A percentile compares a stretch with the other conserved stretches of the same genome.
These are phyloP conservation scores for Silvanus unidentatus DNA, from an alignment of 2,888 invertebrate species.

Conservation along the genomic window DNA sequence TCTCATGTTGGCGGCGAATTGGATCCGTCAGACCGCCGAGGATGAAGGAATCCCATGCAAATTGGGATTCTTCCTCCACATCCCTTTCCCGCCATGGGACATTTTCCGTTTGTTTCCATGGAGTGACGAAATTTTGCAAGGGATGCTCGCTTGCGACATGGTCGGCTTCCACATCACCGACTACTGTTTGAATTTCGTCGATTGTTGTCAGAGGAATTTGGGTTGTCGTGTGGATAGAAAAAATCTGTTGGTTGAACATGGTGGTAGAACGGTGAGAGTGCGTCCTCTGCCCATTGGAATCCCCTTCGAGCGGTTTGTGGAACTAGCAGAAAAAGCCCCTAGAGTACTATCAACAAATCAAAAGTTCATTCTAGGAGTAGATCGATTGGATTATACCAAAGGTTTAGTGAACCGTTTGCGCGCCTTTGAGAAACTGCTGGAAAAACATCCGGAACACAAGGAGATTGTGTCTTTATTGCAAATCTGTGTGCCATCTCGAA, in stretches of 20 bases:
- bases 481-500: conserved; percentile 82
- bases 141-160: conserved; percentile 88
- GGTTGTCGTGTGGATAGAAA: conserved; percentile 86
- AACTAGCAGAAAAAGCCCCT: conserved; percentile 65
- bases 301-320: conserved; percentile 79
- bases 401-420: conserved; percentile 77
- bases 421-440: conserved; percentile 75
- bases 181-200: conserved; percentile 86
- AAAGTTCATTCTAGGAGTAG: conserved; percentile 81
- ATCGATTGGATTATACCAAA: conserved; percentile 86
- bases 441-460: conserved; percentile 79
- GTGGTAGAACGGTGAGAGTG: conserved; percentile 77
- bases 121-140: conserved; percentile 91
- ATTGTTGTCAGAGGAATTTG: conserved; percentile 80
- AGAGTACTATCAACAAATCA: conserved; percentile 63
- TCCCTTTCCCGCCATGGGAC: conserved; percentile 93
- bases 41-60: conserved; percentile 71
- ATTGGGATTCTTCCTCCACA: conserved; percentile 89
- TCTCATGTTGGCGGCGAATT: conserved; percentile 86
- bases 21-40: conserved; percentile 79
- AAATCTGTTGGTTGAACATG: conserved; percentile 79
- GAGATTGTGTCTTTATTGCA: conserved; percentile 80
- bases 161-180: conserved; percentile 89
- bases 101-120: conserved; percentile 85
- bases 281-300: conserved; percentile 85